These are phyloP conservation scores for Myotis davidii DNA, from an alignment of 2,113 vertebrate genomes.

Conservation along the genomic window DNA sequence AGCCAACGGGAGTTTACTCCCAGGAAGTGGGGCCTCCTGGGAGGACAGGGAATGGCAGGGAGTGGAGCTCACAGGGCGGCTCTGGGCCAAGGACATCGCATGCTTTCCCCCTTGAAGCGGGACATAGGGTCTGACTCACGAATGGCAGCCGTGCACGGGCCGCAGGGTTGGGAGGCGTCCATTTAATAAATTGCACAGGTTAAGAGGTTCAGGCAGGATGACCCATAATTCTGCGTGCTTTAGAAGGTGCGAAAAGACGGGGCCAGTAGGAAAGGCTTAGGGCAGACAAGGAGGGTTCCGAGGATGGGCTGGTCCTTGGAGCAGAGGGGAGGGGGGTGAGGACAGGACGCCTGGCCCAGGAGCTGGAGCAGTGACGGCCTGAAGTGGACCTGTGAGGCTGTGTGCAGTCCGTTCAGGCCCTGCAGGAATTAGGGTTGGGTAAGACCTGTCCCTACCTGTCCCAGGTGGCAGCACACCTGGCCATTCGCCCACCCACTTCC, in stretches of 20 bases:
- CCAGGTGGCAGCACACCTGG: not conserved
- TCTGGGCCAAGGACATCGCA: not conserved
- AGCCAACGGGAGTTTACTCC: not conserved
- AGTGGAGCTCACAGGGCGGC: too few relatives aligned
- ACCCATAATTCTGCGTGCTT: not conserved
- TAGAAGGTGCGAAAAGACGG: not conserved
- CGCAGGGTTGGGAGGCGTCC: not conserved
- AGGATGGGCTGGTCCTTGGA: not conserved
- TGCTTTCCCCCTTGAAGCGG: not conserved
- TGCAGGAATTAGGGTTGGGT: not conserved
- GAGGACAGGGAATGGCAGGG: not conserved
- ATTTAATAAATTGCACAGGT: not conserved
- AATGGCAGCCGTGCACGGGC: not conserved
- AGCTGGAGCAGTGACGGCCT: not conserved
- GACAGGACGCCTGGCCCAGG: not conserved
- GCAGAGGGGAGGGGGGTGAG: not conserved
- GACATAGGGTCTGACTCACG: not conserved
- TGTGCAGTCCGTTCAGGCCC: not conserved
- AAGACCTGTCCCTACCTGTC: not conserved
- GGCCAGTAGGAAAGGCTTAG: not conserved
- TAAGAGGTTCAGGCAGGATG: not conserved
- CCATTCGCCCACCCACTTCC: not conserved
- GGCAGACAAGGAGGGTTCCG: not conserved
- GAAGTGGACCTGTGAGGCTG: not conserved
- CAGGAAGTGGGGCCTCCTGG: not conserved